Conservation (phyloP, 2,113 vertebrate species). For the Vulpes ferrilata region DNA sequence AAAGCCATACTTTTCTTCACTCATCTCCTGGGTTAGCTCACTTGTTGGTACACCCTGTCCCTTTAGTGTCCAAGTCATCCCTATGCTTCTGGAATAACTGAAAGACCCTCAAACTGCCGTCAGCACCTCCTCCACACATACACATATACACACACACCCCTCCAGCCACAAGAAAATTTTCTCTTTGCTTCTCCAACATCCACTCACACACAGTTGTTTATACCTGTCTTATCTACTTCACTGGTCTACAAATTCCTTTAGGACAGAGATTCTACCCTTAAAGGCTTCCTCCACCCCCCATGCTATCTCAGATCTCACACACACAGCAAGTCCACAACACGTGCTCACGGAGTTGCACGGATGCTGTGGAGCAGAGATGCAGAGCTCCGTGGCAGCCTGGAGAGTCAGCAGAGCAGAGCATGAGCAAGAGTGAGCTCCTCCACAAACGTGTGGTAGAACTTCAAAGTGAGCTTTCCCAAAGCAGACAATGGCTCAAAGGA, state of each 20-base stretch:
- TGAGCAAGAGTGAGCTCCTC: not conserved
- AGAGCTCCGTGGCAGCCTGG: fast-evolving
- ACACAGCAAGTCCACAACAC: not conserved
- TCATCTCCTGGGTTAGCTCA: not conserved
- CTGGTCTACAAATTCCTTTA: not conserved
- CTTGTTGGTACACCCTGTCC: not conserved
- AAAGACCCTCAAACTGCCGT: not conserved
- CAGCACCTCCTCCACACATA: not conserved
- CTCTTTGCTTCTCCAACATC: not conserved
- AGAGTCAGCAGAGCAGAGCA: not conserved
- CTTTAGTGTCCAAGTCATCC: too few species aligned
- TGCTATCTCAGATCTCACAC: not conserved
- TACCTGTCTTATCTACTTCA: not conserved
- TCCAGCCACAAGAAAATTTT: not conserved
- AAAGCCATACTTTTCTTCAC: not conserved
- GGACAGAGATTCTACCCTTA: not conserved
- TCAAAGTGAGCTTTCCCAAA: not conserved
- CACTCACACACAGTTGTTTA: not conserved
- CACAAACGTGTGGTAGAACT: not conserved
- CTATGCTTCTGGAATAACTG: not conserved
- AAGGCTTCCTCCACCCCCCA: not conserved
- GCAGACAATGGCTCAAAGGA: not conserved
- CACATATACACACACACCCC: not conserved
- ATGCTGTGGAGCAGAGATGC: not conserved
- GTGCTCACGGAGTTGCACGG: not conserved